Evolutionary conservation across 64 coral and sea anemone genomes (phyloP).

Genomic region (Porites australiensis): DNA sequence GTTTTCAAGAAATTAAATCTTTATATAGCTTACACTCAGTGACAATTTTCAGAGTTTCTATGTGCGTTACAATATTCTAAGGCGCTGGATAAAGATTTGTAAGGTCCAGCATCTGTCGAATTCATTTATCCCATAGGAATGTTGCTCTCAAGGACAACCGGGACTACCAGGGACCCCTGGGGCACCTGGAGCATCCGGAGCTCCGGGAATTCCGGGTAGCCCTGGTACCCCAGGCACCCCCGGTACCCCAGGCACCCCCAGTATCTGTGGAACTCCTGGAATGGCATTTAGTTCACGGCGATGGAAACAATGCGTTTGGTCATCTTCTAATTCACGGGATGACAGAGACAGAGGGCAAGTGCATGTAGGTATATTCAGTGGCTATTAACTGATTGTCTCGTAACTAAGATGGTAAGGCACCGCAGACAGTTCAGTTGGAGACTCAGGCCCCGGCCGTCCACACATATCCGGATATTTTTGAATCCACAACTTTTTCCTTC

Average conservation of each 20-base stretch:
- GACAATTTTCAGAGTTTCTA: too few species aligned
- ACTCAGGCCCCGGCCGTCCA: too few species aligned
- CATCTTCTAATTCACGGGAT: background rate
- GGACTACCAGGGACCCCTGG: constrained; percentile 15
- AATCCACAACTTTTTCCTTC: too few species aligned
- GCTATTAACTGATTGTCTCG: too few species aligned
- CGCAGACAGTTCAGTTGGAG: too few species aligned
- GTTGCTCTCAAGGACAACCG: constrained; percentile 32
- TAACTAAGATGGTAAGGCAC: too few species aligned
- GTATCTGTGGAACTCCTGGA: background rate
- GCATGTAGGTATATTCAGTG: constrained; percentile 11
- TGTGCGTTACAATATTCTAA: too few species aligned
- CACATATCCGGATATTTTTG: too few species aligned
- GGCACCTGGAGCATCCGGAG: constrained; percentile 47
- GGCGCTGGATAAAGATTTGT: too few species aligned
- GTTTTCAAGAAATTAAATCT: too few species aligned
- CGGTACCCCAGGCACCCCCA: background rate
- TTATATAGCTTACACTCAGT: too few species aligned
- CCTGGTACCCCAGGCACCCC: background rate
- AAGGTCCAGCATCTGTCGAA: too few species aligned
- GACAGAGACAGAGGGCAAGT: constrained; percentile 59
- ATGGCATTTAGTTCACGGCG: background rate
- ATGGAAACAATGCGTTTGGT: constrained; percentile 68
- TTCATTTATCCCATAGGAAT: constrained; percentile 19
- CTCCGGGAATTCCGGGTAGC: constrained; percentile 40